Conservation (phyloP, 1,140 invertebrate genomes). For the Caligus rogercresseyi region DNA sequence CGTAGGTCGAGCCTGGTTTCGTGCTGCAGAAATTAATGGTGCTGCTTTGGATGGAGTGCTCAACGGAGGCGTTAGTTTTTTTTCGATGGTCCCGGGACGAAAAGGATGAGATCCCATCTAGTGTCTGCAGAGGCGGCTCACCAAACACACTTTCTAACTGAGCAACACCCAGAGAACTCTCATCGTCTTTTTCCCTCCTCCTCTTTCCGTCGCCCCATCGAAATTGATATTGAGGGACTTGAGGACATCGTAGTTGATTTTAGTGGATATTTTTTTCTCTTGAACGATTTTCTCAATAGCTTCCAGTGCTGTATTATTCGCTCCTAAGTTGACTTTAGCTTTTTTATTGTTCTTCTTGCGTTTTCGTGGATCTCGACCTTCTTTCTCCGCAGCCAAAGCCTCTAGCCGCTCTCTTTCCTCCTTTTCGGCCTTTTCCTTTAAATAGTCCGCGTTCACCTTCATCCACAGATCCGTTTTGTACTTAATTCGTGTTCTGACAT, state of each 20-base stretch:
- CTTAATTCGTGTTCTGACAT: conserved; percentile 57
- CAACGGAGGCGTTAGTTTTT: too few species aligned
- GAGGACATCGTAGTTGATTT: conserved; percentile 94
- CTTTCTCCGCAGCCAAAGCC: conserved; percentile 30
- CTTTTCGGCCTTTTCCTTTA: conserved; percentile 35
- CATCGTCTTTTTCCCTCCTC: too few species aligned
- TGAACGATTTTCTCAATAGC: conserved; percentile 86
- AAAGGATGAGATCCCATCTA: background rate
- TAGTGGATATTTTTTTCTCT: conserved; percentile 82
- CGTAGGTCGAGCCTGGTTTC: background rate
- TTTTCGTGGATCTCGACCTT: conserved; percentile 37
- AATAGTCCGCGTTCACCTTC: conserved; percentile 24
- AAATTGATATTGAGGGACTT: conserved; percentile 46
- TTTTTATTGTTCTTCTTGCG: conserved; percentile 39
- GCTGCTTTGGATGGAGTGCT: too few species aligned
- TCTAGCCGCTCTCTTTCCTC: conserved; percentile 55
- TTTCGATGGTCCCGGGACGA: background rate
- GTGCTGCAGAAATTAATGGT: background rate
- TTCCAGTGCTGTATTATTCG: conserved; percentile 58
- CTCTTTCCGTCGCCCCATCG: too few species aligned
- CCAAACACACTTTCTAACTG: background rate
- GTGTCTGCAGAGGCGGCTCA: background rate
- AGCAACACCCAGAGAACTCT: background rate
- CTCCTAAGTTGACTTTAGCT: conserved; percentile 34
- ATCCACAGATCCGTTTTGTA: conserved; percentile 62